These are phyloP conservation scores for Macrobrachium rosenbergii DNA, from an alignment of 1,140 invertebrate genomes.

Conservation along the genomic window DNA sequence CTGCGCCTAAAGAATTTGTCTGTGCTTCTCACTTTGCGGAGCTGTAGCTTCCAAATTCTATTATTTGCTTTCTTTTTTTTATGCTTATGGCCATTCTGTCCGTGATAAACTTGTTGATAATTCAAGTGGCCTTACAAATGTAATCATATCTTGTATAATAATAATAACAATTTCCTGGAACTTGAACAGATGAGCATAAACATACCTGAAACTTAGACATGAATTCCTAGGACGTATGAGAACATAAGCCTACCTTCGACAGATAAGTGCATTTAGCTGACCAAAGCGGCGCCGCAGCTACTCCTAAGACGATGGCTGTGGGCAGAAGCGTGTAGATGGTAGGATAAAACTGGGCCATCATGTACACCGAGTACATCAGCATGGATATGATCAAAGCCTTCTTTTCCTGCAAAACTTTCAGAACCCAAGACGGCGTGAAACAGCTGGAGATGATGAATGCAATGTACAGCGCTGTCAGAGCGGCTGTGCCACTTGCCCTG, in stretches of 20 bases:
- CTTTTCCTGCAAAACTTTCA: conserved; percentile 92
- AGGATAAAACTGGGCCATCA: conserved; percentile 92
- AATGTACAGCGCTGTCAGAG: conserved; percentile 88
- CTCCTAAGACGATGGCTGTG: conserved; percentile 86
- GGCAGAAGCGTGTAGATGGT: conserved; percentile 92
- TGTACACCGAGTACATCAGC: conserved; percentile 93
- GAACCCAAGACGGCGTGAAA: conserved; percentile 91
- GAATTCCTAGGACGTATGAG: neutral
- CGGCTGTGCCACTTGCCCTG: conserved; percentile 86
- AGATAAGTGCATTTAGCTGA: conserved; percentile 95
- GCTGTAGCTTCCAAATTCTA: too few relatives aligned
- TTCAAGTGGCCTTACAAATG: too few relatives aligned
- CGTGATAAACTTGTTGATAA: too few relatives aligned
- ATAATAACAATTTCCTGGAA: neutral
- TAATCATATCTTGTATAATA: too few relatives aligned
- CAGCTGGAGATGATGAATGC: conserved; percentile 91
- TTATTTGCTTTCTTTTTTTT: too few relatives aligned
- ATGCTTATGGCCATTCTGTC: too few relatives aligned
- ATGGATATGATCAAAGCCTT: conserved; percentile 94
- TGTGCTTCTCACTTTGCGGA: too few relatives aligned
- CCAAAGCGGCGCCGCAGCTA: conserved; percentile 96
- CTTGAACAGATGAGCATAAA: neutral
- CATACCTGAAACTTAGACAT: neutral
- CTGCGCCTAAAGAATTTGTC: too few relatives aligned
- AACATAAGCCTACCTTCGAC: conserved; percentile 76